Evolutionary conservation across 2,888 invertebrate species (phyloP), one percentile per base, ranked within the genome.

Genomic region (Noctua fimbriata): DNA sequence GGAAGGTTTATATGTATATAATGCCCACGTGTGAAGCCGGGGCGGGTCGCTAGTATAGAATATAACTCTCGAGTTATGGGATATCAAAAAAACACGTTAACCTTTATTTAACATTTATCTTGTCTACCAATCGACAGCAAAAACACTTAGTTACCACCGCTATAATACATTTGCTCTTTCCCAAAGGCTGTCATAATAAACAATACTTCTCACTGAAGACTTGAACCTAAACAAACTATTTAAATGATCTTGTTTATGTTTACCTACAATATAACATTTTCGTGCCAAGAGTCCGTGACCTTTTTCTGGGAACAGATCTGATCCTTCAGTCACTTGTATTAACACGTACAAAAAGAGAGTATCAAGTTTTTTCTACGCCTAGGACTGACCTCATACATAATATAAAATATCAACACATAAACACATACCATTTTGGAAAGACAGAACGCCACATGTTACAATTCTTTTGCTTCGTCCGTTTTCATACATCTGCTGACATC

Each of bases 171-270:
- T 10, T 65, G 18, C 0, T 36, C 44, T 32, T 58, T 60, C 0
- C 49, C 1, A n/a, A 73, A 44, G 7, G 12, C 10, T 24, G 36
- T 28, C 73, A 28, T 16, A 55, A 73, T 44, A 69, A 55, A 47
- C 32, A 60, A 24, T 69, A 47, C 36, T 55, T 32, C 16, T 24
- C 69, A 47, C n/a, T 55, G 24, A 73, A 49, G 28, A 28, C 41
- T 16, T 49, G 16, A 60, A 21, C 60, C 60, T 44, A 47, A 69
- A 58, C 49, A 76, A 69, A 72, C 82, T 65, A 49, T 82, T 72
- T 49, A 41, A 41, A 70, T n/a, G 16, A 49, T 28, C 21, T 60
- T 81, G 66, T 81, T 81, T 66, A 66, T 81, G 66, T 81, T 81
- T 66, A 66, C 70, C n/a, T 67, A 58, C 28, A 44, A 69, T 65